Evolutionary conservation across 1,140 invertebrate species (phyloP), one percentile per base, ranked within the genome.

Genomic region (Potamilus streckersoni): DNA sequence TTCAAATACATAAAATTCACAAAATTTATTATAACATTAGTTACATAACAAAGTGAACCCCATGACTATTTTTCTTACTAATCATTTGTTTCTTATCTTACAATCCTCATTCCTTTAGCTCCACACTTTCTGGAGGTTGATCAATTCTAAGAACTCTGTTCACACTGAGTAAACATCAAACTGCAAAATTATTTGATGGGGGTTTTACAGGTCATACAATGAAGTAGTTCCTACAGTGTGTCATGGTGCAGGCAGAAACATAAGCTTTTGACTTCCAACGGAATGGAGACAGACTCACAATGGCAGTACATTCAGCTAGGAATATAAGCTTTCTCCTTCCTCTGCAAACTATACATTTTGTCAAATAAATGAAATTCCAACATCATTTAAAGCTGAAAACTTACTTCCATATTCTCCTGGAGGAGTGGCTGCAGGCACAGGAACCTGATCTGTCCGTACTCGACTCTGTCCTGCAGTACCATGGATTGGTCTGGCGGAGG

Each of bases 391-490:
- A 49, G 31, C 65, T 69, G 4, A 57, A 13, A 71, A 88, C 86
- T 84, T 82, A 88, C 86, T 86, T 74, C 83, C 83, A 79, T 84
- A 88, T 63, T 88, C 86, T 16, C 84, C 85, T 23, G 83, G 76
- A 27, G 84, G 83, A 16, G 84, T 82, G 4, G 85, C 81, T 62
- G 82, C 80, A 66, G 82, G 81, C 31, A 81, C 80, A 49, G 82
- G 82, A 63, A 87, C 83, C 49, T 84, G 84, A 69, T 87, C 86
- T 56, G 80, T 73, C 31, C 83, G 80, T 56, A 81, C 82, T 55
- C 84, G 73, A 65, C 78, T 80, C 55, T 82, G 68, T 49, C 38
- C 38, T 17, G 85, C 84, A 38, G 87, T 87, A 20, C 85, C 86
- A 57, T 87, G 88, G 58, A 88, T 64, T 69, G 83, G 85, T 23